phyloP scores from a whole-genome alignment of 2,797 vertebrate species.

The Rhinoraja longicauda region DNA sequence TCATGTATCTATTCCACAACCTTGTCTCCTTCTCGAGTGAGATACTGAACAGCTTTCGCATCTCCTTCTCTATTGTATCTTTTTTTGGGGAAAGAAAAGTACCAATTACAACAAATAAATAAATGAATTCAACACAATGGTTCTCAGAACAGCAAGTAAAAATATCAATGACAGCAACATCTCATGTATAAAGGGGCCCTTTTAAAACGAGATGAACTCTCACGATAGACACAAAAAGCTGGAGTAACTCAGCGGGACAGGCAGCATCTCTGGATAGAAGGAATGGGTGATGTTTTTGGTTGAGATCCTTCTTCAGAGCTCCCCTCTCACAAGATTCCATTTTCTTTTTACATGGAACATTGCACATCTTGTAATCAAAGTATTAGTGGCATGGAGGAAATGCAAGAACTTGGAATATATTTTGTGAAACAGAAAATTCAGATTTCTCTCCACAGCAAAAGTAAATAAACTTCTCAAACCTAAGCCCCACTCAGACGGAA shows the following conservation, averaged over 20 bases:
- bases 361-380: too few relatives aligned
- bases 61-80: slow-evolving; percentile 92
- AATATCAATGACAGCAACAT: not conserved
- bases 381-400: not conserved
- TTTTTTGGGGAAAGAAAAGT: slow-evolving; percentile 37
- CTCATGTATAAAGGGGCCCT: too few relatives aligned
- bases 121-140: not conserved
- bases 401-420: not conserved
- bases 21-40: slow-evolving; percentile 80
- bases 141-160: not conserved
- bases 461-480: not conserved
- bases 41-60: slow-evolving; percentile 85
- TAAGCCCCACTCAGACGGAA: not conserved
- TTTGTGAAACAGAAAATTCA: not conserved
- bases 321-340: too few relatives aligned
- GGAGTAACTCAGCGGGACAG: too few relatives aligned
- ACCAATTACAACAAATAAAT: not conserved
- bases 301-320: too few relatives aligned
- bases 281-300: too few relatives aligned
- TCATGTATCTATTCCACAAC: slow-evolving; percentile 94
- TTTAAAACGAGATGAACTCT: not conserved
- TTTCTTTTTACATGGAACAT: not conserved
- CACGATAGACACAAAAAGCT: not conserved
- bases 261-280: too few relatives aligned
- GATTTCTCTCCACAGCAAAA: not conserved